Evolutionary conservation across 1,140 invertebrate species (phyloP).

Genomic region (Sinonovacula constricta): DNA sequence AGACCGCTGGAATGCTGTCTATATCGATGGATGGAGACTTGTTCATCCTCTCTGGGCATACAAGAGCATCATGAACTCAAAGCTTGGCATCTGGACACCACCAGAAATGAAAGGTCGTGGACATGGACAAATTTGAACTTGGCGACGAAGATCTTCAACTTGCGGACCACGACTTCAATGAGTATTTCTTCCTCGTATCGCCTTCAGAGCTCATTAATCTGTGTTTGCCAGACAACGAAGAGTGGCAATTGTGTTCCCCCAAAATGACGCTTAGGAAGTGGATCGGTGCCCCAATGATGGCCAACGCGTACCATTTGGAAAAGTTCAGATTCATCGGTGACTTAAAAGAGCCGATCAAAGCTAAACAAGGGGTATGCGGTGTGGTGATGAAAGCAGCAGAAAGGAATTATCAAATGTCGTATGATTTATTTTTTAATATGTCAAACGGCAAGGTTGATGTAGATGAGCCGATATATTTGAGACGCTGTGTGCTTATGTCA

Average conservation of each 20-base stretch:
- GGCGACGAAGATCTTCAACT: background rate
- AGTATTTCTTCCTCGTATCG: constrained; percentile 41
- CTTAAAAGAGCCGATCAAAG: constrained; percentile 27
- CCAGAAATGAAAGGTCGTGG: background rate
- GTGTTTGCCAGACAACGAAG: constrained; percentile 24
- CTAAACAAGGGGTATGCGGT: constrained; percentile 30
- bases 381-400: constrained; percentile 15
- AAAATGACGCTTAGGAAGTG: constrained; percentile 9
- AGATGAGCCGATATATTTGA: constrained; percentile 17
- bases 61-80: constrained; percentile 31
- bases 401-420: constrained; percentile 26
- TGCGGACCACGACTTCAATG: constrained; percentile 33
- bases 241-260: constrained; percentile 26
- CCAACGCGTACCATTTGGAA: constrained; percentile 28
- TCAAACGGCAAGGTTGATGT: background rate
- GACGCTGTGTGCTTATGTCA: constrained; percentile 28
- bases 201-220: constrained; percentile 25
- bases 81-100: constrained; percentile 27
- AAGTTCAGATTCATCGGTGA: constrained; percentile 23
- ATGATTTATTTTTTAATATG: constrained; percentile 47
- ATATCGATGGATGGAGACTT: constrained; percentile 63
- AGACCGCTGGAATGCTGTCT: constrained; percentile 64
- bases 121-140: background rate
- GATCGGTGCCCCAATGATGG: constrained; percentile 4
- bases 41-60: constrained; percentile 75